Evolutionary conservation across 2,113 vertebrate species (phyloP).

Genomic region (Columba livia): DNA sequence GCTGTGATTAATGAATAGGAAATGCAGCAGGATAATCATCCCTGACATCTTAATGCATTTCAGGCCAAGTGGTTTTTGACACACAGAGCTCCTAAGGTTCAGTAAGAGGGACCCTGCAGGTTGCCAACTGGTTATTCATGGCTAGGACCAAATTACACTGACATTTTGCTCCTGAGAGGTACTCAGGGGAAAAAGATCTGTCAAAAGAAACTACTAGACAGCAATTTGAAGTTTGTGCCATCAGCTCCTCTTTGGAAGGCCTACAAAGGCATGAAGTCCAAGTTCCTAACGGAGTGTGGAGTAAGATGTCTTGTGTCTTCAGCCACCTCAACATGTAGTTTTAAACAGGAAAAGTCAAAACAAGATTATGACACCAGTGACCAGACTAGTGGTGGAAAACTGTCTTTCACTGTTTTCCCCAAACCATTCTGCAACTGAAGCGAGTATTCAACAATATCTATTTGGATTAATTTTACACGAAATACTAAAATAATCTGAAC

Average conservation of each 20-base stretch:
- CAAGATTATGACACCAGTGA: background rate
- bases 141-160: conserved; percentile 7
- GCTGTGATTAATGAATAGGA: conserved; percentile 23
- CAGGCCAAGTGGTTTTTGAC: background rate
- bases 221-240: background rate
- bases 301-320: background rate
- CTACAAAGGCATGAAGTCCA: background rate
- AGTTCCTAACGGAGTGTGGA: background rate
- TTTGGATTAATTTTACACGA: background rate
- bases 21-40: conserved; percentile 15
- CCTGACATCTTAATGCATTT: conserved; percentile 33
- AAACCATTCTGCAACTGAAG: background rate
- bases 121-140: conserved; percentile 38
- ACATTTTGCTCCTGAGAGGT: conserved; percentile 40
- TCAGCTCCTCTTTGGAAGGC: conserved; percentile 5
- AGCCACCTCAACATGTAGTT: background rate
- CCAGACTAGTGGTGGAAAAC: background rate
- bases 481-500: background rate
- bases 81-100: background rate
- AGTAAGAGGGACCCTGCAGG: conserved; percentile 17
- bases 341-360: background rate
- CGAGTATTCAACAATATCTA: background rate
- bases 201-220: conserved; percentile 27
- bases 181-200: conserved; percentile 19
- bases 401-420: background rate